Conservation (phyloP, 2,797 vertebrate genomes). For the Aplochiton taeniatus region DNA sequence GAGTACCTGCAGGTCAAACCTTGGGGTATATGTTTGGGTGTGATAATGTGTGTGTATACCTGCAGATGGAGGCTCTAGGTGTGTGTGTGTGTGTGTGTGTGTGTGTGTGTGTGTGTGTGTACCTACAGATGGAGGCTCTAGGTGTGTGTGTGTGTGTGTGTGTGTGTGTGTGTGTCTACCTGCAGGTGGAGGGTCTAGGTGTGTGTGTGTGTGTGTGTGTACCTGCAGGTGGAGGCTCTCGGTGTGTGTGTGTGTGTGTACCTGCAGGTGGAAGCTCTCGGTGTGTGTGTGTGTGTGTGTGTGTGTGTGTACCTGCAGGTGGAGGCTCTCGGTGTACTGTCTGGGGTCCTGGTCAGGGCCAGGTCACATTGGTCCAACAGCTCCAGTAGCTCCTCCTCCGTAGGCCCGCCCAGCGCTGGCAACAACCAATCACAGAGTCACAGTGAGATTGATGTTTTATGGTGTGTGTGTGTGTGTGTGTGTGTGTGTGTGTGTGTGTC, state of each 20-base stretch:
- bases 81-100: background rate
- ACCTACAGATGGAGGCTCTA: background rate
- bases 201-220: background rate
- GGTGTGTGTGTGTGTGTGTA: background rate
- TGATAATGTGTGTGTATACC: background rate
- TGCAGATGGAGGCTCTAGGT: background rate
- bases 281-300: constrained; percentile 22
- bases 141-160: constrained; percentile 7
- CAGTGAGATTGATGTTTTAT: too few species aligned
- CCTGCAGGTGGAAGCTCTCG: constrained; percentile 15
- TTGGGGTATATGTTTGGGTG: background rate
- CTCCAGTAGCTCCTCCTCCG: constrained; percentile 85
- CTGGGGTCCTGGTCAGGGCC: constrained; percentile 78
- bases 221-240: constrained; percentile 15
- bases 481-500: too few species aligned
- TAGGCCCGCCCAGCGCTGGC: constrained; percentile 81
- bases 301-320: constrained; percentile 73
- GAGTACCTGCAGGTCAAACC: background rate
- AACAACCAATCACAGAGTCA: constrained; percentile 32
- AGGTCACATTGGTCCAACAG: constrained; percentile 89
- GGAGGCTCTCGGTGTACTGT: constrained; percentile 76
- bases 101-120: constrained; percentile 15
- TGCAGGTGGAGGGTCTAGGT: background rate
- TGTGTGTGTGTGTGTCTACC: constrained; percentile 2
- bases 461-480: too few species aligned